A percentile compares a stretch with the other conserved stretches of the same genome.
Evolutionary conservation across 1,140 invertebrate genomes (phyloP).

Genomic region (Zaprionus davidi): DNA sequence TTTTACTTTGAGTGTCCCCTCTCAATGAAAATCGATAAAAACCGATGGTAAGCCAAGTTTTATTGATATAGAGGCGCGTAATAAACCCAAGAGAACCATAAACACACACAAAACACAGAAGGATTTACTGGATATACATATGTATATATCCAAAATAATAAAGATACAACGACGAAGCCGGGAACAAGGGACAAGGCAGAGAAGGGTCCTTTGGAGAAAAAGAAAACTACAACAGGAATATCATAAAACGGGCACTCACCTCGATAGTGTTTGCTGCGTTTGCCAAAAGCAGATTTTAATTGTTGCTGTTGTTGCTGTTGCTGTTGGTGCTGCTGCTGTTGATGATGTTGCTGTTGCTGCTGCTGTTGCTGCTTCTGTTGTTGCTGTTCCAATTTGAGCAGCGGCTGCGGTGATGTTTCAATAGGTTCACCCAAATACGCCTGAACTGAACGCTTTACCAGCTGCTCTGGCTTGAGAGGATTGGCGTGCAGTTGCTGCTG

Average conservation of each 20-base stretch:
- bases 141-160: conserved; percentile 8
- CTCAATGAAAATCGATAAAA: background rate
- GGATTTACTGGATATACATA: background rate
- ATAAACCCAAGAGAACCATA: background rate
- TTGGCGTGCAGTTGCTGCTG: conserved; percentile 51
- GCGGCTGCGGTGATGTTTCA: conserved; percentile 57
- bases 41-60: conserved; percentile 4
- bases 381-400: conserved; percentile 64
- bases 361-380: conserved; percentile 60
- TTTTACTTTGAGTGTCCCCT: background rate
- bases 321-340: conserved; percentile 42
- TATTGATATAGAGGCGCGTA: conserved; percentile 1
- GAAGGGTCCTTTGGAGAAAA: background rate
- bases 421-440: conserved; percentile 56
- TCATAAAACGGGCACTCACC: conserved; percentile 83
- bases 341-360: conserved; percentile 28
- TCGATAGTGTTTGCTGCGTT: conserved; percentile 81
- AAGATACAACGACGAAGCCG: conserved; percentile 10
- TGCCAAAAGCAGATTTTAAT: conserved; percentile 71
- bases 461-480: conserved; percentile 29
- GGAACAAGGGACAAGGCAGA: background rate
- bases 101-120: background rate
- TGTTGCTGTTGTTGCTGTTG: conserved; percentile 69
- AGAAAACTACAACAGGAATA: conserved; percentile 69
- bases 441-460: background rate